Conservation (phyloP, 2,888 invertebrate species). For the Diarsia mendica region DNA sequence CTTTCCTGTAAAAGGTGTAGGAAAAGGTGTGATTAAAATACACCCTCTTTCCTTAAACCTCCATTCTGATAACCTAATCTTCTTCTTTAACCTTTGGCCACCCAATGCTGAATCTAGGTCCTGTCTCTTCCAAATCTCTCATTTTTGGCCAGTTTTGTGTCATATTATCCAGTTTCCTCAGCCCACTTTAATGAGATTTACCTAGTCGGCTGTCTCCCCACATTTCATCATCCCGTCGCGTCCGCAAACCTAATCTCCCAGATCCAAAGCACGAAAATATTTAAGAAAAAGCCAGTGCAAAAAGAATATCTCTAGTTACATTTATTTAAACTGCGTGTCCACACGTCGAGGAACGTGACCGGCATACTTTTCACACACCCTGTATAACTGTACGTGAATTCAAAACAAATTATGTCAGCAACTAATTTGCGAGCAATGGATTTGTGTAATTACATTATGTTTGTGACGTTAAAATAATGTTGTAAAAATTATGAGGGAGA, state of each 20-base stretch:
- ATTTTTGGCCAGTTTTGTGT: too few species aligned
- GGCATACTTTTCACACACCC: conserved; percentile 36
- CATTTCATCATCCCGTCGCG: too few species aligned
- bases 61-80: not conserved
- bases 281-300: conserved; percentile 21
- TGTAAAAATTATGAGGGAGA: conserved; percentile 29
- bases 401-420: conserved; percentile 67
- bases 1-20: not conserved
- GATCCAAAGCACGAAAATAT: conserved; percentile 5
- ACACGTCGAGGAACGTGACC: conserved; percentile 52
- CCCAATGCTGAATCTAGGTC: too few species aligned
- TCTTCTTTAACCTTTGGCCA: too few species aligned
- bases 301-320: conserved; percentile 26
- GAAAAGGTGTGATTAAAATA: not conserved
- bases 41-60: not conserved
- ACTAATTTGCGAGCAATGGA: conserved; percentile 66
- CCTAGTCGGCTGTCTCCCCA: too few species aligned
- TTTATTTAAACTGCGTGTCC: conserved; percentile 43
- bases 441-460: conserved; percentile 56
- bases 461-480: conserved; percentile 31
- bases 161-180: too few species aligned
- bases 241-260: not conserved
- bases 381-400: conserved; percentile 63
- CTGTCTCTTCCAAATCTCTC: not conserved
- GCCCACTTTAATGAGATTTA: too few species aligned